phyloP scores from a whole-genome alignment of 2,797 vertebrate species.

The Hirundo rustica region DNA sequence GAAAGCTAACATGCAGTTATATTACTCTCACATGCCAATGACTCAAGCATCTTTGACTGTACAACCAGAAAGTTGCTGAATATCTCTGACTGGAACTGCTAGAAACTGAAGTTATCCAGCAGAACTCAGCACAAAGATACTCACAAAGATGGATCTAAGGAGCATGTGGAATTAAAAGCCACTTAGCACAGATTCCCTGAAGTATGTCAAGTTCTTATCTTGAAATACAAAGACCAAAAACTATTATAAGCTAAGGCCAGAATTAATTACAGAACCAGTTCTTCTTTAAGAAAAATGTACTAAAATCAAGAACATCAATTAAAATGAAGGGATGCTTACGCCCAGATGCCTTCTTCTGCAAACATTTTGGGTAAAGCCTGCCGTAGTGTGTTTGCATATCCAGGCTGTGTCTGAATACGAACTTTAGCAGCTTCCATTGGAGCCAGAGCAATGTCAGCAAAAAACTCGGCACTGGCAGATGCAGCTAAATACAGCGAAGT shows the following conservation, averaged over 20 bases:
- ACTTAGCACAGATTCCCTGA: not conserved
- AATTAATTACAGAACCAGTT: not conserved
- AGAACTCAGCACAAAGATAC: conserved; percentile 79
- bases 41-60: conserved; percentile 94
- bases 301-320: not conserved
- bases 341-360: conserved; percentile 91
- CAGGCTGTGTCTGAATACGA: conserved; percentile 96
- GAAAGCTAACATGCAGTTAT: conserved; percentile 84
- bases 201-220: not conserved
- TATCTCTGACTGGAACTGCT: conserved; percentile 77
- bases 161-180: conserved; percentile 75
- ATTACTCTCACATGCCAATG: conserved; percentile 94
- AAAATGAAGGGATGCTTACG: conserved; percentile 81
- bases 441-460: conserved; percentile 95
- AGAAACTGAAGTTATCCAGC: conserved; percentile 70
- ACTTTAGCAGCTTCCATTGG: conserved; percentile 98
- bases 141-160: conserved; percentile 98
- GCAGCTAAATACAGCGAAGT: conserved; percentile 93
- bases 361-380: conserved; percentile 92
- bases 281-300: not conserved
- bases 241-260: not conserved
- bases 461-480: conserved; percentile 97
- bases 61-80: conserved; percentile 89
- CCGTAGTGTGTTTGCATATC: conserved; percentile 91
- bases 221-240: not conserved